Evolutionary conservation across 37 sponge, comb jelly and placozoan genomes (phyloP).

Genomic region (Oopsacas minuta): DNA sequence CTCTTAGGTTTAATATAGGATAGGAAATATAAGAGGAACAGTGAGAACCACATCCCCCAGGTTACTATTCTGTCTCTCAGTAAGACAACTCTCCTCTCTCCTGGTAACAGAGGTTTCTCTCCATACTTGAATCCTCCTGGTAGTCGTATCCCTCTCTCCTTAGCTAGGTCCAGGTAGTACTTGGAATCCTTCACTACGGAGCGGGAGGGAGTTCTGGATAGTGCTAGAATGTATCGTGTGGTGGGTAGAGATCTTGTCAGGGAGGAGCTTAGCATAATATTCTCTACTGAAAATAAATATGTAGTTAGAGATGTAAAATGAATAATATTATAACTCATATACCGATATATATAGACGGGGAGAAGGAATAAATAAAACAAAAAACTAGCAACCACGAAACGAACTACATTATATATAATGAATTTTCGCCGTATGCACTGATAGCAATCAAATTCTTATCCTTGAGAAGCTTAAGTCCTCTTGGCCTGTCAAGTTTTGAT

Average conservation of each 20-base stretch:
- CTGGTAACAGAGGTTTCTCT: background rate
- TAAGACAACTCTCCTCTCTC: background rate
- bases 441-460: background rate
- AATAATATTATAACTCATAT: no score
- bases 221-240: background rate
- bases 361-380: no score
- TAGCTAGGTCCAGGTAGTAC: conserved; percentile 12
- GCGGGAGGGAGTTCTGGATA: background rate
- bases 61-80: background rate
- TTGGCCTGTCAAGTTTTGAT: background rate
- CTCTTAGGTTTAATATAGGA: background rate
- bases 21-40: conserved; percentile 9
- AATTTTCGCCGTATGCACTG: background rate
- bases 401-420: no score
- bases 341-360: no score
- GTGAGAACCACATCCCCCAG: background rate
- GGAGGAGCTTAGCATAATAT: background rate
- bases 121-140: background rate
- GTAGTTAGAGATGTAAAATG: no score
- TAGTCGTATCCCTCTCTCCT: conserved; percentile 1
- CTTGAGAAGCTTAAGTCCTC: background rate
- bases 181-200: background rate
- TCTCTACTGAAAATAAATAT: background rate
- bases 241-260: background rate
- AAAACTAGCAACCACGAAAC: no score